These are phyloP conservation scores for Patella caerulea DNA, from an alignment of 2,888 invertebrate genomes.

Conservation along the genomic window DNA sequence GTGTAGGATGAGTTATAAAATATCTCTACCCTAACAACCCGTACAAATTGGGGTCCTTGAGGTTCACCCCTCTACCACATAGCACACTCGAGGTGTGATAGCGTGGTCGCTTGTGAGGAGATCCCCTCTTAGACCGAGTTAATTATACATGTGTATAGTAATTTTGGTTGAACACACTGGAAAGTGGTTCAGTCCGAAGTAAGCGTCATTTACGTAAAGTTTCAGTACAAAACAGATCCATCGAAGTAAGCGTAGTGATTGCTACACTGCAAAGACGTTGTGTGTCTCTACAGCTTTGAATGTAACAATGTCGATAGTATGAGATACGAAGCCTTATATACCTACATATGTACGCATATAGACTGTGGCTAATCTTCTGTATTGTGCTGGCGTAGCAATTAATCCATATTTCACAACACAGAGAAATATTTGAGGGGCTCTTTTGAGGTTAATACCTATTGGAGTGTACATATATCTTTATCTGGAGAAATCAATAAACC, in stretches of 20 bases:
- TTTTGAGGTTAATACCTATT: no score
- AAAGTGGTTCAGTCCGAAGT: conserved; percentile 2
- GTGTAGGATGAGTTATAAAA: background rate
- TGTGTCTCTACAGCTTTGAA: background rate
- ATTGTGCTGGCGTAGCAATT: no score
- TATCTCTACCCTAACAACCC: conserved; percentile 4
- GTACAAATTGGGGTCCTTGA: background rate
- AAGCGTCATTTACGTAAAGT: background rate
- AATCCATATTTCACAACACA: no score
- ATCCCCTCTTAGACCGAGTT: background rate
- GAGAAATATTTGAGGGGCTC: no score
- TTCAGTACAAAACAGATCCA: background rate
- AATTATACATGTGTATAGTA: background rate
- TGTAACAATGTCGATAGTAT: background rate
- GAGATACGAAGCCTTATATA: no score
- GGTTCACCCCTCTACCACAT: conserved; percentile 1
- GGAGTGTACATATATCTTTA: no score
- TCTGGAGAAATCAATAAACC: no score
- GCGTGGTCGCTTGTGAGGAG: background rate
- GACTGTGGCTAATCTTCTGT: no score
- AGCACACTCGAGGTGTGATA: conserved; percentile 1
- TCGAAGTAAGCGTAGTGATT: conserved; percentile 4
- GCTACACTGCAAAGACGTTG: conserved; percentile 4
- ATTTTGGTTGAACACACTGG: background rate
- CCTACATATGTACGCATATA: no score